Percentiles rank a stretch among this genome's conserved stretches.
These are phyloP conservation scores for Charanyca ferruginea DNA, from an alignment of 2,888 invertebrate genomes.

Conservation along the genomic window DNA sequence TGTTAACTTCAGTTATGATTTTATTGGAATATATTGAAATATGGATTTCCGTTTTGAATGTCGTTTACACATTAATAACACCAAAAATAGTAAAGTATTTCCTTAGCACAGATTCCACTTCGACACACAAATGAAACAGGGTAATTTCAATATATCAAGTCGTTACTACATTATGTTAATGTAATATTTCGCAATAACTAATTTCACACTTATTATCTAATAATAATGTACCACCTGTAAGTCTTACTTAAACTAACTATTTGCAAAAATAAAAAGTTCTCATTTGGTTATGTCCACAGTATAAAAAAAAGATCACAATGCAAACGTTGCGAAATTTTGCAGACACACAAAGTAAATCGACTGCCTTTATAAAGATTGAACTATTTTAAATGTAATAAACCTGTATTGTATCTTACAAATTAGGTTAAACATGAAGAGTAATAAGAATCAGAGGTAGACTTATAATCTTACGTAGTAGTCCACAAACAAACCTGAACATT, in stretches of 20 bases:
- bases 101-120: background rate
- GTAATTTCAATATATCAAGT: slow-evolving; percentile 14
- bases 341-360: slow-evolving; percentile 14
- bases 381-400: background rate
- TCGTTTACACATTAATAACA: background rate
- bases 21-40: slow-evolving; percentile 1
- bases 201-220: slow-evolving; percentile 46
- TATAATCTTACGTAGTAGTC: no score
- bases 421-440: no score
- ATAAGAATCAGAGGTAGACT: no score
- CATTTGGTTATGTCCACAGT: slow-evolving; percentile 23
- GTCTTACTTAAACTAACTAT: background rate
- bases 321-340: background rate
- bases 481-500: background rate
- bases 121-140: slow-evolving; percentile 4
- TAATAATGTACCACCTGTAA: background rate
- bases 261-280: slow-evolving; percentile 7
- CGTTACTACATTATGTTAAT: background rate
- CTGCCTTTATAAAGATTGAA: background rate
- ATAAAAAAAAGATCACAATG: slow-evolving; percentile 9
- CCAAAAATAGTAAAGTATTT: background rate
- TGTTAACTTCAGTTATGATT: background rate
- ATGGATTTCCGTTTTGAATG: background rate
- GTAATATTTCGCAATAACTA: slow-evolving; percentile 19
- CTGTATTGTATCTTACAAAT: background rate